Evolutionary conservation across 1,140 invertebrate species (phyloP), one percentile per base, ranked within the genome.

Genomic region (Drosophila elegans): DNA sequence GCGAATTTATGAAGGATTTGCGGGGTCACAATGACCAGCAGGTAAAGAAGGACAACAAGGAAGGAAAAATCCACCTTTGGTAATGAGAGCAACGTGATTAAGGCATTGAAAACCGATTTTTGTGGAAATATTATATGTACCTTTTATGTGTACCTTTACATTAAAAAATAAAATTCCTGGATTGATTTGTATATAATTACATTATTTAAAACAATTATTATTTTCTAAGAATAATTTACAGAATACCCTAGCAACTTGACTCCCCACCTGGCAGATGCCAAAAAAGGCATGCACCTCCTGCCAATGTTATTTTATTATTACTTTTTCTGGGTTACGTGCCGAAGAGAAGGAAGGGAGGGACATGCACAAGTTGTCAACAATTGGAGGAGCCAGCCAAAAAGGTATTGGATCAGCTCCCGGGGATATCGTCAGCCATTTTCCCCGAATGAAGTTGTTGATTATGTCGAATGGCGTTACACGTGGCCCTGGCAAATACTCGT

Each of bases 361-460:
- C 79, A 82, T 53, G 71, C 83, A 79, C 79, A 88, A 73, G 76
- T 78, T 86, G 78, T 81, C 78, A 86, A 73, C 82, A 82, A 86
- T 82, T 78, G 83, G 59, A 51, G 73, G 27, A 44, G 64, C 59
- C 62, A 45, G 16, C 46, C 38, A 4, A 57, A 9, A 7, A 16
- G 32, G 13, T 13, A 6, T 9, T 7, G 13, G 13, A 52, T 52
- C 25, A 12, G 29, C 29, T 32, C 41, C 51, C 29, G 27, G 42
- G 67, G 44, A 69, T 71, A 71, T 71, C 49, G 67, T 16, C 67
- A 71, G 64, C 42, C 62, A 66, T 78, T 77, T 78, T 69, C 36
- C 32, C 59, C 69, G 56, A 88, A 88, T 88, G 72, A 82, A 83
- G 83, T 68, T 88, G 83, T 86, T 82, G 83, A 72, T 78, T 64